Base-by-base conservation (phyloP, 2,888 invertebrate genomes). In the Rhorus exstirpatorius region DNA sequence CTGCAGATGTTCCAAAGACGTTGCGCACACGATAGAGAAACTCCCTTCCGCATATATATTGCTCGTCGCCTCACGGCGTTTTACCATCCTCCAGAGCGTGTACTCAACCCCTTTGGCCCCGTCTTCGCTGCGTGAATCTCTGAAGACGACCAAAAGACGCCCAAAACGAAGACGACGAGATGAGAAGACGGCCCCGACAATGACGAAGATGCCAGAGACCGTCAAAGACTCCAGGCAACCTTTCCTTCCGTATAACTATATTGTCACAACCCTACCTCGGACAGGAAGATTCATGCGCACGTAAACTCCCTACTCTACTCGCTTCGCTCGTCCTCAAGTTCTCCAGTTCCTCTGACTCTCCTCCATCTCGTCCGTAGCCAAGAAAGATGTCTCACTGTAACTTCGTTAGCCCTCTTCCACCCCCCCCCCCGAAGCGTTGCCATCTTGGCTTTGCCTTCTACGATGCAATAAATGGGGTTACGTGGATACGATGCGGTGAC, bases 371-470 rank as follows among this genome's bases (percentile, higher is more conserved):
- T 84, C 4, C n/a, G 14, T 21, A 46, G 26, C 35, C 87, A 88
- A 90, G 88, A 86, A 84, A 91, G 89, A 91, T 88, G 90, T 87
- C 91, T 90, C 86, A 84, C 85, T 84, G 76, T 92, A 92, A 92
- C 90, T 91, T 91, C 87, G 92, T 92, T 92, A 92, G 89, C 89
- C 87, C 90, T 87, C 86, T 85, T 83, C 70, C 51, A 63, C n/a
- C 55, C 10, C 49, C 31, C 51, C 58, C n/a, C 55, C 10, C 49
- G 21, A 87, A 87, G 86, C 89, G 91, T 85, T 92, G 91, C 92
- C 92, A 92, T 92, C 92, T 92, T 92, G 91, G 89, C 46, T 51
- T 14, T 72, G 51, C 46, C 61, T 74, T 17, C 26, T 61, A 87
- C 88, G 89, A 87, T 88, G 83, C 60, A 87, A 87, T 89, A 88